A percentile compares a stretch with the other conserved stretches of the same genome.
Evolutionary conservation across 2,797 vertebrate species (phyloP).

Genomic region (Eupleurogrammus muticus): DNA sequence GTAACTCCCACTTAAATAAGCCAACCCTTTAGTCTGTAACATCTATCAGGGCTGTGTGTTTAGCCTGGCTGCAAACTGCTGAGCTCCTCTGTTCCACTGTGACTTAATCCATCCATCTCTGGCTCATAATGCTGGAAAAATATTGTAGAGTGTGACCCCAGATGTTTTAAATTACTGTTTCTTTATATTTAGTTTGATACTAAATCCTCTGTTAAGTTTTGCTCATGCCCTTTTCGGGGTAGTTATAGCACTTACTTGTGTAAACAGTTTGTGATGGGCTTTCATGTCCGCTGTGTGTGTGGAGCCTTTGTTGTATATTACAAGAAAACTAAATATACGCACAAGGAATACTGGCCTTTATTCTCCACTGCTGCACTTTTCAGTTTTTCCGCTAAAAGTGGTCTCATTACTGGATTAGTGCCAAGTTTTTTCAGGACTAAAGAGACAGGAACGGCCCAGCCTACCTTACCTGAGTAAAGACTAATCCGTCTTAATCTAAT

Average conservation of each 20-base stretch:
- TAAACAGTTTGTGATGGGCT: conserved; percentile 56
- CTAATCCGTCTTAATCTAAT: conserved; percentile 77
- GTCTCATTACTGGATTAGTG: conserved; percentile 72
- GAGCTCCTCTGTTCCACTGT: conserved; percentile 58
- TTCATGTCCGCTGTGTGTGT: conserved; percentile 37
- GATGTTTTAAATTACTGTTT: conserved; percentile 67
- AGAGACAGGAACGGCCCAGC: conserved; percentile 43
- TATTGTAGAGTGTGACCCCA: conserved; percentile 59
- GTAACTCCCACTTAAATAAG: conserved; percentile 40
- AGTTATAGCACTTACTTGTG: conserved; percentile 54
- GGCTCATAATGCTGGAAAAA: conserved; percentile 64
- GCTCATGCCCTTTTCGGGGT: conserved; percentile 30
- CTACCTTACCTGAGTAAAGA: conserved; percentile 64
- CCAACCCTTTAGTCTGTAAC: conserved; percentile 60
- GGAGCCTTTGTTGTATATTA: conserved; percentile 51
- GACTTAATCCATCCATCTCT: conserved; percentile 68
- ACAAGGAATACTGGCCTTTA: conserved; percentile 33
- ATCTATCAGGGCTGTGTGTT: conserved; percentile 68
- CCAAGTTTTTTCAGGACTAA: conserved; percentile 52
- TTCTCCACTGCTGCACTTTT: conserved; percentile 23
- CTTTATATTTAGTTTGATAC: conserved; percentile 57
- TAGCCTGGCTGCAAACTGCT: conserved; percentile 59
- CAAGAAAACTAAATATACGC: conserved; percentile 17
- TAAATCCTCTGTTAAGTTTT: conserved; percentile 54
- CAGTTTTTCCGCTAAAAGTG: conserved; percentile 53